Evolutionary conservation across 2,888 invertebrate species (phyloP), one percentile per base, ranked within the genome.

Genomic region (Ernsta delagoae): DNA sequence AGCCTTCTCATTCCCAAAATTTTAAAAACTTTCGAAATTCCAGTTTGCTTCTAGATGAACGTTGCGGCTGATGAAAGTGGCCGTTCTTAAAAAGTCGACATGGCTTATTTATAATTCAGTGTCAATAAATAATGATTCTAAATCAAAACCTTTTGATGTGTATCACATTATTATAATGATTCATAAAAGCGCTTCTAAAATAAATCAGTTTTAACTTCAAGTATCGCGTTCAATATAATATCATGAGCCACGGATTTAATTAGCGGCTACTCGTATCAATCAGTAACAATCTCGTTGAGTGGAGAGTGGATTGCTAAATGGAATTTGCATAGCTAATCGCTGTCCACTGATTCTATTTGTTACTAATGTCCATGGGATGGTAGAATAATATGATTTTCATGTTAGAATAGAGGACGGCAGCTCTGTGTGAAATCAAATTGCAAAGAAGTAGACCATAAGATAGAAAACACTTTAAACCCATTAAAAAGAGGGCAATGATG

Each of bases 231-330:
- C 11, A 54, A 5, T 34, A 54, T 31, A 11, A 34, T 8, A 53
- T 31, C 31, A 34, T 54, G 43, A 9, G 39, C 43, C 41, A 53
- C 83, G 63, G 83, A 88, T 91, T 92, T 89, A 91, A 95, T 95
- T 95, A 95, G 92, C 94, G 94, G 94, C 94, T 94, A 95, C 54
- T 48, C 50, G 50, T 94, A 95, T 95, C 95, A 95, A 95, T 95
- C 95, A 95, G 92, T 92, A 94, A 94, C 95, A 95, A 95, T 95
- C 95, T 94, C 95, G 87, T 92, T 94, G 95, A 95, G 95, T 95
- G 95, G 95, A 94, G 94, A 95, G 95, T 95, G 95, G 95, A 95
- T 95, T 95, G 95, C 94, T 87, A 94, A 95, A 95, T 95, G 94
- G 94, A 95, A 95, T 95, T 95, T 95, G 95, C 95, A 95, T 95